Evolutionary conservation across 2,113 vertebrate species (phyloP).

Genomic region (Apodemus speciosus): DNA sequence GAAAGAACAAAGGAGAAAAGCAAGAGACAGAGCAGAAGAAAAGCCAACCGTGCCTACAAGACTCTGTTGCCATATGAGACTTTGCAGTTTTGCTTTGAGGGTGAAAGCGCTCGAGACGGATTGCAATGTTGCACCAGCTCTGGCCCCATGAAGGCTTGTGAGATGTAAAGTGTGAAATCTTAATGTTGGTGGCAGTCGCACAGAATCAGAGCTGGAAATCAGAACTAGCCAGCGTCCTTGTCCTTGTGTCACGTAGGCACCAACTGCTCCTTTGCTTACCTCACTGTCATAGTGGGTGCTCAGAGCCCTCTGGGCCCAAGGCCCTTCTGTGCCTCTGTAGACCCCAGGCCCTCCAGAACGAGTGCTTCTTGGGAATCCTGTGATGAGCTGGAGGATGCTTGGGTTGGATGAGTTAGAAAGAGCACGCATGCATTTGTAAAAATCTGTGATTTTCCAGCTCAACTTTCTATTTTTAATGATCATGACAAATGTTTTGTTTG

Average conservation of each 20-base stretch:
- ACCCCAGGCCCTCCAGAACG: background rate
- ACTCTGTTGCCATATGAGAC: conserved; percentile 71
- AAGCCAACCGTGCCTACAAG: conserved; percentile 72
- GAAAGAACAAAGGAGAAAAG: background rate
- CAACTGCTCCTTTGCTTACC: conserved; percentile 50
- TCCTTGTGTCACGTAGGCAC: conserved; percentile 59
- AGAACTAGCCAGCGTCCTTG: conserved; percentile 52
- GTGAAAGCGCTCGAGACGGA: conserved; percentile 70
- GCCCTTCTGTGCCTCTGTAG: background rate
- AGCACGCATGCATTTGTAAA: background rate
- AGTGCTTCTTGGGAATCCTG: background rate
- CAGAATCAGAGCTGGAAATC: conserved; percentile 56
- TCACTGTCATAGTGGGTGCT: conserved; percentile 18
- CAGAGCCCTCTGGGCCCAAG: background rate
- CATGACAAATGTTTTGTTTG: conserved; percentile 34
- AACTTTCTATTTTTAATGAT: conserved; percentile 44
- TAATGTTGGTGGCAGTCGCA: conserved; percentile 64
- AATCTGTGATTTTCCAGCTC: background rate
- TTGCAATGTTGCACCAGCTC: conserved; percentile 65
- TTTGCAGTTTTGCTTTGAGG: conserved; percentile 59
- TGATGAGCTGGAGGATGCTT: background rate
- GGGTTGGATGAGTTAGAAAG: conserved; percentile 40
- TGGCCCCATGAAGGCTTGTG: conserved; percentile 68
- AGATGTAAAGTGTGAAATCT: conserved; percentile 74
- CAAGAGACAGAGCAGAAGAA: background rate